phyloP scores from a whole-genome alignment of 2,888 invertebrate genomes.

The Tetrapedia diversipes region DNA sequence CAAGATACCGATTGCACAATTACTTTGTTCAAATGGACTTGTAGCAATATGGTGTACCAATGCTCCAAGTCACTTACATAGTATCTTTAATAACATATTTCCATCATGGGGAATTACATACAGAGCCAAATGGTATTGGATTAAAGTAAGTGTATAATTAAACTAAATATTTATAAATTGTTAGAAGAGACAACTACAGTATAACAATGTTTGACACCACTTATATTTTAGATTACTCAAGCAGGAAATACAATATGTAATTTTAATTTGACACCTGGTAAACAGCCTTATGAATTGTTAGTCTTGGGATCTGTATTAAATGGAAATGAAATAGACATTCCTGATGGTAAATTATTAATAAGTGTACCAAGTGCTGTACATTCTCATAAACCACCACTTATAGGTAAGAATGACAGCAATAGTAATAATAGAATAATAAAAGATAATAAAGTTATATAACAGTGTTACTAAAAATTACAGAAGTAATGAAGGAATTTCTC shows the following conservation, averaged over 20 bases:
- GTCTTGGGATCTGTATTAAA: conserved; percentile 85
- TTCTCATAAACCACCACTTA: conserved; percentile 96
- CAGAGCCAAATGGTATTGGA: conserved; percentile 93
- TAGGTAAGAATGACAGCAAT: conserved; percentile 83
- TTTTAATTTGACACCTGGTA: conserved; percentile 87
- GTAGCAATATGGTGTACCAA: conserved; percentile 97
- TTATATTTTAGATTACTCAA: conserved; percentile 85
- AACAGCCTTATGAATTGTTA: conserved; percentile 95
- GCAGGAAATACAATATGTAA: conserved; percentile 88
- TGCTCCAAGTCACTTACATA: conserved; percentile 87
- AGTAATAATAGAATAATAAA: conserved; percentile 11
- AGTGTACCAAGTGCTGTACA: conserved; percentile 96
- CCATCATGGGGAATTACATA: conserved; percentile 90
- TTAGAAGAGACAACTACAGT: neutral
- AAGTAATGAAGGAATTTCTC: conserved; percentile 86
- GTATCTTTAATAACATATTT: conserved; percentile 89
- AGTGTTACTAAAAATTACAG: conserved; percentile 82
- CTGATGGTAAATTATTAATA: conserved; percentile 86
- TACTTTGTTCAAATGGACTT: conserved; percentile 87
- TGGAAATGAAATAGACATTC: conserved; percentile 79
- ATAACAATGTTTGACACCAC: neutral
- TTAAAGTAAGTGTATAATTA: conserved; percentile 86
- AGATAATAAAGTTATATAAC: conserved; percentile 3
- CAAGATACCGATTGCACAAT: conserved; percentile 87
- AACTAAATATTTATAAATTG: neutral